phyloP scores from a whole-genome alignment of 1,140 invertebrate genomes.

The Ostrea edulis region DNA sequence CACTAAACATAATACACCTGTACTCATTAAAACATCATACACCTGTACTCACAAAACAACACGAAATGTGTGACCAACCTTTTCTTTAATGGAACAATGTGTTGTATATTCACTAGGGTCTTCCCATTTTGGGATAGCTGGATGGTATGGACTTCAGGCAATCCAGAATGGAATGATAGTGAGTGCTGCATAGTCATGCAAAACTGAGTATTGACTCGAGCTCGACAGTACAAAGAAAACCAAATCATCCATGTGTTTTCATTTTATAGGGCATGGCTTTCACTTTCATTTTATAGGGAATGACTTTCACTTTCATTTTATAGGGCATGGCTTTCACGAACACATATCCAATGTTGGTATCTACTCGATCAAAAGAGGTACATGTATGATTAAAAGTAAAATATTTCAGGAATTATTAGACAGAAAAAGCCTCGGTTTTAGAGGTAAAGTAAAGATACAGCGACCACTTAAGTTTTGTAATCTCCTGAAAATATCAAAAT shows the following conservation, averaged over 20 bases:
- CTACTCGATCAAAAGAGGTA: conserved; percentile 88
- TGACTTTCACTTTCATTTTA: conserved; percentile 54
- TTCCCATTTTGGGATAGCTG: conserved; percentile 95
- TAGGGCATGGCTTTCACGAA: conserved; percentile 94
- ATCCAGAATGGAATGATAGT: conserved; percentile 87
- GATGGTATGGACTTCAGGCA: conserved; percentile 91
- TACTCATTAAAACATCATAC: not conserved
- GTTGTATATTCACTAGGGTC: conserved; percentile 79
- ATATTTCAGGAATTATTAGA: too few species aligned
- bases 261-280: not conserved
- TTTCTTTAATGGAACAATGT: not conserved
- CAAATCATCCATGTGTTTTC: not conserved
- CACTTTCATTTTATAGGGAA: conserved; percentile 58
- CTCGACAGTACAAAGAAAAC: not conserved
- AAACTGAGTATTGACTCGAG: not conserved
- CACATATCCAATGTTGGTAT: conserved; percentile 92
- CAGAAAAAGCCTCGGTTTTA: too few species aligned
- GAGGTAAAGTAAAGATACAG: too few species aligned
- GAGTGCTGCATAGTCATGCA: conserved; percentile 52
- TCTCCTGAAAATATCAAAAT: too few species aligned
- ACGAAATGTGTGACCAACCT: not conserved
- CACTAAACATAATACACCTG: not conserved
- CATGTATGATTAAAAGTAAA: not conserved
- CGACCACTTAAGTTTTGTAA: too few species aligned
- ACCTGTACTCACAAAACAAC: not conserved